Base-by-base conservation (phyloP, 2,113 vertebrate genomes). In the Taxidea taxus region DNA sequence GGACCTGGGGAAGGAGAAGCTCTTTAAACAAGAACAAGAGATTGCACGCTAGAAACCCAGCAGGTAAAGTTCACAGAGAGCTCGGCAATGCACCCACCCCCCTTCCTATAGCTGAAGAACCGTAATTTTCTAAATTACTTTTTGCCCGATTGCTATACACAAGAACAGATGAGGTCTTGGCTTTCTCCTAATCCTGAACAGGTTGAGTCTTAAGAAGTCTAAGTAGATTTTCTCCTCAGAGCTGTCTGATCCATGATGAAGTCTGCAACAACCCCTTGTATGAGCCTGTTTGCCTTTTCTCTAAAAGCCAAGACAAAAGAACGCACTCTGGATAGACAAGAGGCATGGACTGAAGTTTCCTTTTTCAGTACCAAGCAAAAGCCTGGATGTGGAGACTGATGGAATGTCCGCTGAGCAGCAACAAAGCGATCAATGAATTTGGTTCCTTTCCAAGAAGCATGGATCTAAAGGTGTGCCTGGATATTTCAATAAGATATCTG, bases 401-500 rank as follows among this genome's bases (percentile, higher is more conserved):
- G 37, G 39, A 94, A 77, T 75, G 25, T 66, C 56, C 21, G 25
- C 31, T 66, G 44, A 54, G 70, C 18, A 3, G 54, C 54, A 42
- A 64, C 15, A 37, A 37, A 90, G 81, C 66, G 18, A 21, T 72
- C 62, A 44, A 12, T 60, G 34, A 95, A 72, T 37, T 39, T 80
- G 89, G 42, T 81, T 93, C 16, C 29, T 4, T 86, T 94, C 78
- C n/a, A 58, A 91, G 87, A 96, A 85, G 37, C 31, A 49, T 49
- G 2, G n/a, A 15, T 56, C 74, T 93, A 68, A 83, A 96, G 86
- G 86, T 86, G 15, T 85, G 39, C 72, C 83, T 81, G 4, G 42
- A 85, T 87, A 25, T 87, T 98, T 93, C 82, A 97, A 87, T 7
- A 68, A n/a, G 23, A 10, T 68, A 95, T 72, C 97, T 95, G 72